Base-by-base conservation (phyloP, 2,888 invertebrate genomes). In the Hylaea fasciaria region DNA sequence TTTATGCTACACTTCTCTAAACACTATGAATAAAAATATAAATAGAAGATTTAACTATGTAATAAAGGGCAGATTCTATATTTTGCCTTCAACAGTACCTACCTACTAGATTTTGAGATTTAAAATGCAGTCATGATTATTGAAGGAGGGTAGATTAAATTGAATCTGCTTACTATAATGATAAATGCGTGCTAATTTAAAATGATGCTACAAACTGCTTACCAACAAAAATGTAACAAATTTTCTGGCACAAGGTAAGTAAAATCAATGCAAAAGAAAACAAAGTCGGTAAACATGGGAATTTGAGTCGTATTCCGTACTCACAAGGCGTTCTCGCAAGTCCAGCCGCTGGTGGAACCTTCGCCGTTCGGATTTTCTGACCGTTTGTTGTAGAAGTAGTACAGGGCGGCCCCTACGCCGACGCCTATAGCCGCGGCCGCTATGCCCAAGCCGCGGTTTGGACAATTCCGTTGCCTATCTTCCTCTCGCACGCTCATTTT, bases 341-440 rank as follows among this genome's bases (percentile, higher is more conserved):
- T 63, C 88, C 89, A 89, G 5, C 69, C 69, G n/a, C 73, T 75
- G 1, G 87, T 83, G 0, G 89, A 81, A 12, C 87, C 89, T 63
- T 80, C 82, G 0, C 73, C 62, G 49, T 80, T 75, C 0, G 87
- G 86, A 16, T 85, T 76, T 62, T 87, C 88, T 28, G 76, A 66
- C 48, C 83, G 68, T 74, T 86, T 89, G 69, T 77, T 89, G 66
- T 89, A 87, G 74, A 84, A 85, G 79, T 91, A 91, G 77, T 89
- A 91, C 68, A 91, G 59, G 16, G 91, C 91, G 2, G 91, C 89
- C 49, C 91, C 91, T 73, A 91, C 86, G 0, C 91, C 89, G 51
- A 89, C 87, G 64, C 91, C 89, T 62, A 91, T 80, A 0, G 89
- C 91, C 57, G 89, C 88, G 13, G 86, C 90, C 46, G 89, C 91